Evolutionary conservation across 1,140 invertebrate genomes (phyloP).

Genomic region (Oedothorax gibbosus): DNA sequence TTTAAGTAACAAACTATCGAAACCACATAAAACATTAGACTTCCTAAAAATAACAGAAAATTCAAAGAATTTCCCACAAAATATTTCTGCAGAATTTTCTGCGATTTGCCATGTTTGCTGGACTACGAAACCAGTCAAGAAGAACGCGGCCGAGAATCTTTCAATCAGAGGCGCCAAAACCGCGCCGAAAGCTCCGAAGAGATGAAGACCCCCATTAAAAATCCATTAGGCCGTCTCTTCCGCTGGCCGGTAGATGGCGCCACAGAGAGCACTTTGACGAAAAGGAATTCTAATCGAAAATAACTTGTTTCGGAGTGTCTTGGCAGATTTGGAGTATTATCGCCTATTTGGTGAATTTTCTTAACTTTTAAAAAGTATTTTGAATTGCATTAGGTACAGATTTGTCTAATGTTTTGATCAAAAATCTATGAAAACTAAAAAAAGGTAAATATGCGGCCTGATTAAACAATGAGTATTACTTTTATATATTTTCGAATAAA

Average conservation of each 20-base stretch:
- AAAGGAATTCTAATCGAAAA: slow-evolving; percentile 25
- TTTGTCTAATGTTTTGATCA: too few species aligned
- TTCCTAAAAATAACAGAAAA: neutral
- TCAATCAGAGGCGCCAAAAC: slow-evolving; percentile 8
- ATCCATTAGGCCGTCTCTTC: slow-evolving; percentile 52
- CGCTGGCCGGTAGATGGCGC: slow-evolving; percentile 41
- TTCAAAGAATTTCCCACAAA: too few species aligned
- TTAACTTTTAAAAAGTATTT: too few species aligned
- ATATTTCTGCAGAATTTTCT: slow-evolving; percentile 42
- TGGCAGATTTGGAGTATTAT: too few species aligned
- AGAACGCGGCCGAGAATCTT: slow-evolving; percentile 9
- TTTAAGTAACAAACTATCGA: neutral
- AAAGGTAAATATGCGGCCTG: too few species aligned
- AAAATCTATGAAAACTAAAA: too few species aligned
- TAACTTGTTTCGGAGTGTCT: neutral
- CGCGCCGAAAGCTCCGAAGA: neutral
- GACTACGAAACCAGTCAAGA: slow-evolving; percentile 1
- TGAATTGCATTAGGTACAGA: too few species aligned
- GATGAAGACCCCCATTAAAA: slow-evolving; percentile 48
- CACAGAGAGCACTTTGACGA: slow-evolving; percentile 5
- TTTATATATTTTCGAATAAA: too few species aligned
- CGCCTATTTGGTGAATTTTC: too few species aligned
- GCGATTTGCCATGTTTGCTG: neutral
- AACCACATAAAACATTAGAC: neutral
- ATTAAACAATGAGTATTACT: too few species aligned